Evolutionary conservation across 2,113 vertebrate genomes (phyloP).

Genomic region (Cyanoderma ruficeps): DNA sequence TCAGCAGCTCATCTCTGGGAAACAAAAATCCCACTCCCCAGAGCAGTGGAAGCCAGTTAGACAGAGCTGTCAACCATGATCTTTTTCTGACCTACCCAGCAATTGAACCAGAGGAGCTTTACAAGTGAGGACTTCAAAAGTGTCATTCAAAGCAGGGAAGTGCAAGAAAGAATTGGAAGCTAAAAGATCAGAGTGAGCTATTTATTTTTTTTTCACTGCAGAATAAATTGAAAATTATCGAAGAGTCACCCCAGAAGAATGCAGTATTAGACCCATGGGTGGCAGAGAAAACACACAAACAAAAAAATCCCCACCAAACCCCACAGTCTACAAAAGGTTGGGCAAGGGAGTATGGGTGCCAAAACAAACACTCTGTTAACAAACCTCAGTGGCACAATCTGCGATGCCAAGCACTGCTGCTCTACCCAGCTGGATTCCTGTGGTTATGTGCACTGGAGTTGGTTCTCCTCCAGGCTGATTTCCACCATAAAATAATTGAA

Average conservation of each 20-base stretch:
- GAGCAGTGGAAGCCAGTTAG: not conserved
- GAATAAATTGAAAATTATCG: not conserved
- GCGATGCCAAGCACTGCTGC: not conserved
- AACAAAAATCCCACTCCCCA: not conserved
- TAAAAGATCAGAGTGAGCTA: not conserved
- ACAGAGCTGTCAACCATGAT: not conserved
- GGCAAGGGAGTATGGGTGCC: not conserved
- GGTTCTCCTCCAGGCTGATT: not conserved
- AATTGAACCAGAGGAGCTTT: not conserved
- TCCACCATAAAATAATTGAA: not conserved
- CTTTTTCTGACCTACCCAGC: not conserved
- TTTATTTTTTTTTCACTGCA: slow-evolving; percentile 21
- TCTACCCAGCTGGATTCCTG: not conserved
- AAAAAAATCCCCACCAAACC: not conserved
- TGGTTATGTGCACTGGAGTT: not conserved
- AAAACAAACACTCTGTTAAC: slow-evolving; percentile 3
- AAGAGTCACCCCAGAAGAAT: slow-evolving; percentile 32
- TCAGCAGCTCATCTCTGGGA: not conserved
- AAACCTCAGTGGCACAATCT: not conserved
- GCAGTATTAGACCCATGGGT: not conserved
- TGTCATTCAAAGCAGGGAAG: not conserved
- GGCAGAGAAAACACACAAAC: not conserved
- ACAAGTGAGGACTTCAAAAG: not conserved
- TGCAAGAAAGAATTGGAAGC: not conserved
- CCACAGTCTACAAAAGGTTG: not conserved